phyloP scores from a whole-genome alignment of 2,113 vertebrate genomes.

The Anser cygnoides region DNA sequence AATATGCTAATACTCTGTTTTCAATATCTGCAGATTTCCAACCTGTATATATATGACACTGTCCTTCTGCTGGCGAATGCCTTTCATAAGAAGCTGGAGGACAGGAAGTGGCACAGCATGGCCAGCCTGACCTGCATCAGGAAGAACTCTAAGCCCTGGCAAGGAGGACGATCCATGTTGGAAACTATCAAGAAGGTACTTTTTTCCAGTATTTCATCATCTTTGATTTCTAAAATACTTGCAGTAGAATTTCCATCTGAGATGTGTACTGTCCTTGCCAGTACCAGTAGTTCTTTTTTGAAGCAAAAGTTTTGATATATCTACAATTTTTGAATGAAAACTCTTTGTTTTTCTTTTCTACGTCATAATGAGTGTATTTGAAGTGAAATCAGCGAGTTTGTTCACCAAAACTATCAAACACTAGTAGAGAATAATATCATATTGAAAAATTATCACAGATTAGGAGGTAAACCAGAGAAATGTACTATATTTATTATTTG shows the following conservation, averaged over 20 bases:
- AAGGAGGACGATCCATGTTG: constrained; percentile 96
- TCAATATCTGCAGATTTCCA: constrained; percentile 87
- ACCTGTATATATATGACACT: constrained; percentile 96
- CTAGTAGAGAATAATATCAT: neutral
- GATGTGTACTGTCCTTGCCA: neutral
- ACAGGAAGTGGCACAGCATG: constrained; percentile 99
- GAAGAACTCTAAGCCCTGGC: constrained; percentile 98
- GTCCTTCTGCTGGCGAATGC: constrained; percentile 95
- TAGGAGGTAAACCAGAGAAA: neutral
- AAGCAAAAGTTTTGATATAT: neutral
- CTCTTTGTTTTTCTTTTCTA: neutral
- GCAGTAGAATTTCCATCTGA: neutral
- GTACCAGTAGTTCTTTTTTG: neutral
- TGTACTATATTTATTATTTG: neutral
- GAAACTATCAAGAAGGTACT: constrained; percentile 97
- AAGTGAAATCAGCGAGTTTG: neutral
- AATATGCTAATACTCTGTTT: neutral
- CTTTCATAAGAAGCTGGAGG: constrained; percentile 97
- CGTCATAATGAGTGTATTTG: neutral
- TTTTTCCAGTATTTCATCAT: neutral
- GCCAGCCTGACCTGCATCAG: constrained; percentile 97
- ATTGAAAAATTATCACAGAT: neutral
- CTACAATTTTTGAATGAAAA: neutral
- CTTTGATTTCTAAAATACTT: neutral
- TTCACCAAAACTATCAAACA: neutral